Percentiles rank a stretch among this genome's conserved stretches.
phyloP scores from a whole-genome alignment of 2,888 invertebrate species.

The Chrysolina americana region DNA sequence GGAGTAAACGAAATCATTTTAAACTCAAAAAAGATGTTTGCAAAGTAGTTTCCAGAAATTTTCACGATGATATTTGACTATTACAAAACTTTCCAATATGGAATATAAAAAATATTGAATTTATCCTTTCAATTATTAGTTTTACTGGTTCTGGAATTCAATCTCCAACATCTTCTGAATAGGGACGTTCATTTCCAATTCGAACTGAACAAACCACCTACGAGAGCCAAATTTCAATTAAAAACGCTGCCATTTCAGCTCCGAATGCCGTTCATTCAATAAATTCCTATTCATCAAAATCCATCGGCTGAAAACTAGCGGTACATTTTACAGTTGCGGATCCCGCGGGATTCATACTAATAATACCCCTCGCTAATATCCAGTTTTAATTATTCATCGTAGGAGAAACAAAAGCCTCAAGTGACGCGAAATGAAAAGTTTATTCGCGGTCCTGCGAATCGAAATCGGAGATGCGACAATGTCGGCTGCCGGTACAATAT shows the following conservation, averaged over 20 bases:
- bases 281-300: slow-evolving; percentile 24
- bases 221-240: background rate
- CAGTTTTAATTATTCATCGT: slow-evolving; percentile 29
- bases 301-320: slow-evolving; percentile 25
- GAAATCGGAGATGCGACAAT: slow-evolving; percentile 53
- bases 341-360: slow-evolving; percentile 4
- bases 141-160: background rate
- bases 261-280: background rate
- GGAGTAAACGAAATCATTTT: too few species aligned
- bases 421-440: slow-evolving; percentile 56
- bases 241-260: background rate
- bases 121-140: background rate
- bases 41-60: too few species aligned
- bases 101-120: too few species aligned
- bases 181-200: background rate
- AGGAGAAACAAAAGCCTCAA: slow-evolving; percentile 50
- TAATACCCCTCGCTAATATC: slow-evolving; percentile 26
- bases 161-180: background rate
- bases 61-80: too few species aligned
- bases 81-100: too few species aligned
- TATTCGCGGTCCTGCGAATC: slow-evolving; percentile 51
- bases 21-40: too few species aligned
- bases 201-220: background rate
- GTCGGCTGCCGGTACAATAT: slow-evolving; percentile 58
- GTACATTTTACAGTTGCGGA: slow-evolving; percentile 17